These are phyloP conservation scores for Apodemia duryi DNA, from an alignment of 2,888 invertebrate species.

Conservation along the genomic window DNA sequence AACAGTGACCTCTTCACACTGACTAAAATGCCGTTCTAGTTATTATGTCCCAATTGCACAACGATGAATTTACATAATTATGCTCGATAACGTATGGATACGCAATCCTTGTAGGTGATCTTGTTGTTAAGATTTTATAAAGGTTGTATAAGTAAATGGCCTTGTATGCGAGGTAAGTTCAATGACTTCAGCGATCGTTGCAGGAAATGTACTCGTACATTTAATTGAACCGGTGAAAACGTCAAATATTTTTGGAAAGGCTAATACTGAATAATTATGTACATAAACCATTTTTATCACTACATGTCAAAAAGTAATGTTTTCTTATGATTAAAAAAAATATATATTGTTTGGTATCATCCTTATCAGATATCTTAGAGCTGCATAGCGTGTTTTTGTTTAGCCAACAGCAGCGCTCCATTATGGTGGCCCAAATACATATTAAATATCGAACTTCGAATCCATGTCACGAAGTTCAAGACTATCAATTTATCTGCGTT, in stretches of 20 bases:
- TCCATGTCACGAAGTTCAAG: constrained; percentile 11
- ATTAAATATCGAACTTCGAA: constrained; percentile 2
- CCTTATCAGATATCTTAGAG: not conserved
- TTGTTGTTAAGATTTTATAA: constrained; percentile 39
- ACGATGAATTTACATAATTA: constrained; percentile 23
- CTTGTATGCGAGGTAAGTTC: constrained; percentile 61
- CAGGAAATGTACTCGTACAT: constrained; percentile 57
- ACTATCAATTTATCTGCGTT: constrained; percentile 3
- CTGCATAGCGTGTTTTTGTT: not conserved
- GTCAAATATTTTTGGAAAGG: not conserved
- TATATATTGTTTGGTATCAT: too few relatives aligned
- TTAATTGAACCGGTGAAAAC: constrained; percentile 55
- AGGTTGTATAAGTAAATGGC: constrained; percentile 71
- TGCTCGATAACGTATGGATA: constrained; percentile 16
- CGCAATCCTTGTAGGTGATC: not conserved
- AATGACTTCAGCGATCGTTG: constrained; percentile 54
- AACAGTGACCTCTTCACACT: constrained; percentile 36
- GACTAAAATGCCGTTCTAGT: constrained; percentile 30
- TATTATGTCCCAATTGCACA: constrained; percentile 31
- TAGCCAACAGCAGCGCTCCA: not conserved
- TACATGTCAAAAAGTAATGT: too few relatives aligned
- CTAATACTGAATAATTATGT: not conserved
- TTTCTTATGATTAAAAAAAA: too few relatives aligned
- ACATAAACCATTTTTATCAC: too few relatives aligned
- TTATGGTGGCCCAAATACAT: constrained; percentile 2